Base-by-base conservation (phyloP, 2,888 invertebrate genomes). In the Stenurella melanura region DNA sequence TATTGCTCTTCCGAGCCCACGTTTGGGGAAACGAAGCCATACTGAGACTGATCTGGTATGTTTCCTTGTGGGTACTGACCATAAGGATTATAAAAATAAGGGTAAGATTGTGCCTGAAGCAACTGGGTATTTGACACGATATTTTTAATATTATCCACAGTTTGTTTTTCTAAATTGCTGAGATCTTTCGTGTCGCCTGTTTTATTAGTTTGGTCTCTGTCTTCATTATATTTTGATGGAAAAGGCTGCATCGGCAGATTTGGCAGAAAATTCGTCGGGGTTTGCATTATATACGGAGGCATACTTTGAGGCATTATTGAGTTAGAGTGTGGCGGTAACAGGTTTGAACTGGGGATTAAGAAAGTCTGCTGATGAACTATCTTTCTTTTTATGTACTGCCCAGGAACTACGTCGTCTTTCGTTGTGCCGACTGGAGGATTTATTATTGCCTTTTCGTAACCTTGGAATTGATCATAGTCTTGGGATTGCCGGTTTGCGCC, bases 301-400 rank as follows among this genome's bases (percentile, higher is more conserved):
- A 67, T 66, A 21, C 56, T 67, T 54, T 60, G 54, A 30, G 70
- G 17, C 18, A 64, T 38, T 66, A 74, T 74, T 50, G 60, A 7
- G 18, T 70, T 70, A 19, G 21, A 19, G 10, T 26, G 12, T 19
- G 26, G 63, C 3, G 61, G 54, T 12, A 30, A 19, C 26, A 69
- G 66, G 70, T 81, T 80, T n/a, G 80, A 77, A 60, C 73, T 80
- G 10, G 85, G 86, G 12, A 87, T 78, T 34, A 88, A 58, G 63
- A 87, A 77, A 9, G 86, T 86, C 81, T 89, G 89, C 71, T 88
- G 87, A 75, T 89, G 89, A 10, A 86, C 87, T n/a, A 89, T 83
- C 83, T 89, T 88, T 67, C 89, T 80, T 77, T 86, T 88, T 15
- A 89, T 84, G 34, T 84, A 85, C 69, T 88, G 88, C 1, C 86